Percentiles rank a stretch among this genome's conserved stretches.
These are phyloP conservation scores for Garrulus glandarius DNA, from an alignment of 2,797 vertebrate genomes.

Conservation along the genomic window DNA sequence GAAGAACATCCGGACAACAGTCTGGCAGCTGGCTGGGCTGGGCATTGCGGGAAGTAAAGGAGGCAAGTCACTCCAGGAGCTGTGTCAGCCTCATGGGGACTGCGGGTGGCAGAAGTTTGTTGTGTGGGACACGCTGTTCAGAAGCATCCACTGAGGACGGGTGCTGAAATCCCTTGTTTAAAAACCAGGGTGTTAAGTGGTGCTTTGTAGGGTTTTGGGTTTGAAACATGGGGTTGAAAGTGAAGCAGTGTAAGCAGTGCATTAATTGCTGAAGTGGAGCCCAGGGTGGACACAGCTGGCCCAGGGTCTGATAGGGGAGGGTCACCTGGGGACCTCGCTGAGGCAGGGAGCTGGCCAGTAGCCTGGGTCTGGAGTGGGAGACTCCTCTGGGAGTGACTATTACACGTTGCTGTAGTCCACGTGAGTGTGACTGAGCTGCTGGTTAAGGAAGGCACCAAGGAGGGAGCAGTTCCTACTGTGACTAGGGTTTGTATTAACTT, in stretches of 20 bases:
- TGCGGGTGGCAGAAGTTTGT: rapidly evolving
- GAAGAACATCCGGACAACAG: rapidly evolving
- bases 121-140: rapidly evolving
- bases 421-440: background rate
- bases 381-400: rapidly evolving
- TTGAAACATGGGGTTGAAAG: background rate
- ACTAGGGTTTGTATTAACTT: background rate
- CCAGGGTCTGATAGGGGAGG: no score
- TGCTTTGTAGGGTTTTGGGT: rapidly evolving
- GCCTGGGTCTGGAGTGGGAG: background rate
- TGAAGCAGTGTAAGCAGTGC: background rate
- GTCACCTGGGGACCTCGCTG: rapidly evolving
- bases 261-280: rapidly evolving
- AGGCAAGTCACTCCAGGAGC: background rate
- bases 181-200: background rate
- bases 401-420: rapidly evolving
- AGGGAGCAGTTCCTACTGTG: background rate
- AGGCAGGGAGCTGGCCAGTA: rapidly evolving
- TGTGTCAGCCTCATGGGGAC: rapidly evolving
- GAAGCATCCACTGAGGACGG: rapidly evolving
- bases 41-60: rapidly evolving
- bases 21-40: background rate
- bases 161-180: background rate
- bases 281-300: background rate
- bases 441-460: background rate